Base-by-base conservation (phyloP, 1,140 invertebrate genomes). In the Patella vulgata region DNA sequence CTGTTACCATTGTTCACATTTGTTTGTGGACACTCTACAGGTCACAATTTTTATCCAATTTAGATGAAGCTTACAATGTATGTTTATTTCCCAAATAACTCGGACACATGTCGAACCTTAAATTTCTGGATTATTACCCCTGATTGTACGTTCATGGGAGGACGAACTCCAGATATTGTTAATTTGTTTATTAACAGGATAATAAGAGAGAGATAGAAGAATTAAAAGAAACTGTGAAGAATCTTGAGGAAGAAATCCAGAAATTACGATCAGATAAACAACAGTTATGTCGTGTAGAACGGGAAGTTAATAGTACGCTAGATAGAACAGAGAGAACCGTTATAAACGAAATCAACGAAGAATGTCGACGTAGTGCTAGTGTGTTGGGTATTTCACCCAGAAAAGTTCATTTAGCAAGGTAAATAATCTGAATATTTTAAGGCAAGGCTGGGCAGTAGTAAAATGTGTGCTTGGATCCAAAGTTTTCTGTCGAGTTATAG, bases 261-360 rank as follows among this genome's bases (percentile, higher is more conserved):
- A 44, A 60, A 9, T 56, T 81, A n/a, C 66, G 63, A 23, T 40
- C 66, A 1, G 78, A 81, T 40, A 61, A 71, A 5, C 39, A 71
- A 8, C 43, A 67, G 8, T 47, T 60, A 11, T 19, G 66, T 30
- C 44, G 67, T 31, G 55, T 66, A 8, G 78, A 81, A 53, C 64
- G 66, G 21, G 74, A 81, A 23, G 64, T 54, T 33, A 54, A 51
- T 51, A 46, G 21, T n/a, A 47, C 58, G 2, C 50, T 75, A n/a
- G 80, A 83, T 17, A 60, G 69, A n/a, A 64, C 68, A 1, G 81
- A 83, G 53, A 62, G 73, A 48, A 79, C 71, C 4, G 61, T 81
- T 6, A 63, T 81, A 31, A 71, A 75, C 33, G 81, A 82, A 50
- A 73, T 83, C 25, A 82, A 83, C 51, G 79, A 83, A 14, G 81